Evolutionary conservation across 2,888 invertebrate species (phyloP).

Genomic region (Cantharis rufa): DNA sequence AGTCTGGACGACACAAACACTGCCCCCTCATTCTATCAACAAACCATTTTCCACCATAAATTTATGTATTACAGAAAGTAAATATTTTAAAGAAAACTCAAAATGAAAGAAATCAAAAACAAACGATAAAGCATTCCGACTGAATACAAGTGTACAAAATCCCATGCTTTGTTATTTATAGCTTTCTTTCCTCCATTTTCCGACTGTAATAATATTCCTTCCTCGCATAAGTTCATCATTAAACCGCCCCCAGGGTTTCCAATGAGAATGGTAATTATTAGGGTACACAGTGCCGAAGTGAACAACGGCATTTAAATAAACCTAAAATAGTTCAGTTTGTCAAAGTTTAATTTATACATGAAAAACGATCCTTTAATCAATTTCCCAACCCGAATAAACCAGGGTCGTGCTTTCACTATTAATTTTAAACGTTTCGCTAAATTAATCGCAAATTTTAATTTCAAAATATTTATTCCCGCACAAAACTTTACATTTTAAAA

Average conservation of each 20-base stretch:
- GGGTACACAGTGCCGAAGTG: slow-evolving; percentile 27
- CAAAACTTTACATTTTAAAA: neutral
- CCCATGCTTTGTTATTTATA: slow-evolving; percentile 49
- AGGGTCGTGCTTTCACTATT: neutral
- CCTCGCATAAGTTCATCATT: slow-evolving; percentile 50
- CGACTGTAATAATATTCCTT: slow-evolving; percentile 54
- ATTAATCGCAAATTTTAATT: neutral
- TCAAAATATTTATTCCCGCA: neutral
- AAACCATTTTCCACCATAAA: slow-evolving; percentile 1
- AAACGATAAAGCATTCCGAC: slow-evolving; percentile 21
- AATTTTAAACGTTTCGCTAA: neutral
- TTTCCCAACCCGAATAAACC: slow-evolving; percentile 1
- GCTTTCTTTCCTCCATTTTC: slow-evolving; percentile 52
- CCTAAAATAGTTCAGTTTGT: slow-evolving; percentile 14
- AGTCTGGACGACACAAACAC: slow-evolving; percentile 38
- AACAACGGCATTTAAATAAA: slow-evolving; percentile 21
- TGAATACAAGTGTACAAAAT: slow-evolving; percentile 37
- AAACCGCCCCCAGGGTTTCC: slow-evolving; percentile 47
- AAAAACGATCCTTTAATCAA: neutral
- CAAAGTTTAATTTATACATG: slow-evolving; percentile 12
- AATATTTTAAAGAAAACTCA: neutral
- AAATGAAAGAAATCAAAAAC: slow-evolving; percentile 11
- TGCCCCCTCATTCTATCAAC: slow-evolving; percentile 36
- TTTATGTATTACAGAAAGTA: neutral
- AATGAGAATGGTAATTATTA: slow-evolving; percentile 38